Conservation (phyloP, 2,797 vertebrate species). For the Rhabdomys pumilio region DNA sequence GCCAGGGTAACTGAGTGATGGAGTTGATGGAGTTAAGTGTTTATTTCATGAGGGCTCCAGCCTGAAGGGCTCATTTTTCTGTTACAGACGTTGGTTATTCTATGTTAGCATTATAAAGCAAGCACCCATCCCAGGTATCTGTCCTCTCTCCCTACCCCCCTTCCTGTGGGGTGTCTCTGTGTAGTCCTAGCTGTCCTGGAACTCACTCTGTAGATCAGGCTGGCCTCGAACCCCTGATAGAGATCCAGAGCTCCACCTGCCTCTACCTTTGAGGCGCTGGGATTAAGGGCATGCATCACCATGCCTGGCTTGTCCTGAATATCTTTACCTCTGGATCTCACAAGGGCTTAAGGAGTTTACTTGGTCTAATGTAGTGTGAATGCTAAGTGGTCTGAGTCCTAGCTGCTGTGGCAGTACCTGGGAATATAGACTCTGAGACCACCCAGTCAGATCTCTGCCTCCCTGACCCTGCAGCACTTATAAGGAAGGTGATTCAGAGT, state of each 20-base stretch:
- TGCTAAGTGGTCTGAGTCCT: conserved; percentile 86
- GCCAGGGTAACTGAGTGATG: not conserved
- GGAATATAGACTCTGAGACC: conserved; percentile 93
- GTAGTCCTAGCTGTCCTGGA: not conserved
- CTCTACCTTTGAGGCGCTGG: not conserved
- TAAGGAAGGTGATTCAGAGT: conserved; percentile 60
- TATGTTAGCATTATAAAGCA: not conserved
- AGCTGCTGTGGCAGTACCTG: conserved; percentile 88
- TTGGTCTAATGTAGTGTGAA: conserved; percentile 33
- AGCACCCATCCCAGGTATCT: not conserved
- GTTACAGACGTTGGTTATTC: not conserved
- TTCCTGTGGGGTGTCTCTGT: not conserved
- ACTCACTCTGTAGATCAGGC: not conserved
- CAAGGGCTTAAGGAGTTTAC: not conserved
- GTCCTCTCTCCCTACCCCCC: no score
- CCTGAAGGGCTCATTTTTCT: not conserved
- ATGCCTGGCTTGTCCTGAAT: not conserved
- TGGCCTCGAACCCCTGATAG: not conserved
- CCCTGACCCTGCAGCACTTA: conserved; percentile 90
- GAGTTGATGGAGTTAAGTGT: not conserved
- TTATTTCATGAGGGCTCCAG: not conserved
- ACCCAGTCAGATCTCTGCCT: conserved; percentile 90
- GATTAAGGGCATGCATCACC: not conserved
- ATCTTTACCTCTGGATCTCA: conserved; percentile 14
- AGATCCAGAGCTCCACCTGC: not conserved